Evolutionary conservation across 2,797 vertebrate genomes (phyloP).

Genomic region (Pelodytes ibericus): DNA sequence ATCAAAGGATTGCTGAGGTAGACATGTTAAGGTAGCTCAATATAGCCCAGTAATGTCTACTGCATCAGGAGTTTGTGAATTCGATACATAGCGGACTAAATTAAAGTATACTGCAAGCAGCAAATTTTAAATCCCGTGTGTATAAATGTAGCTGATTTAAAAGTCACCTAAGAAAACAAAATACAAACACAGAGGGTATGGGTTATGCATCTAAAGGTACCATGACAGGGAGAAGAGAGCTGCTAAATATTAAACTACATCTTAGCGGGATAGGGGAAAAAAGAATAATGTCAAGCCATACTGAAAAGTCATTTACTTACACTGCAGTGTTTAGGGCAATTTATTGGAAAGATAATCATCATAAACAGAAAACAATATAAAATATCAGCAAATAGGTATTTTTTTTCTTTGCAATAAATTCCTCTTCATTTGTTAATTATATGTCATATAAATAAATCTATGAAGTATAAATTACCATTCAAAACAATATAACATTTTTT

Average conservation of each 20-base stretch:
- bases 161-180: constrained; percentile 28
- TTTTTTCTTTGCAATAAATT: no score
- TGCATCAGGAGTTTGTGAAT: neutral
- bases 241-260: constrained; percentile 14
- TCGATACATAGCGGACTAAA: constrained; percentile 29
- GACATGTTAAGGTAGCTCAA: constrained; percentile 3
- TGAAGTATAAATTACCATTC: neutral
- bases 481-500: neutral
- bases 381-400: no score
- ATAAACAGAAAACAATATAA: neutral
- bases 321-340: neutral
- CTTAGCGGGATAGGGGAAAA: neutral
- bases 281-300: neutral
- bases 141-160: constrained; percentile 30
- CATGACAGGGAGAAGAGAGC: constrained; percentile 33
- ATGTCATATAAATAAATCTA: no score
- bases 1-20: constrained; percentile 28
- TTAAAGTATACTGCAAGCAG: constrained; percentile 30
- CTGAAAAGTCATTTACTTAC: neutral
- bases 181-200: constrained; percentile 42
- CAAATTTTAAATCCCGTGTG: constrained; percentile 10
- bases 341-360: neutral
- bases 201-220: constrained; percentile 33
- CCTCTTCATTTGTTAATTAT: no score
- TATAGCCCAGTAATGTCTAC: neutral